phyloP scores from a whole-genome alignment of 2,113 vertebrate genomes.

The Oreochromis spilurus region DNA sequence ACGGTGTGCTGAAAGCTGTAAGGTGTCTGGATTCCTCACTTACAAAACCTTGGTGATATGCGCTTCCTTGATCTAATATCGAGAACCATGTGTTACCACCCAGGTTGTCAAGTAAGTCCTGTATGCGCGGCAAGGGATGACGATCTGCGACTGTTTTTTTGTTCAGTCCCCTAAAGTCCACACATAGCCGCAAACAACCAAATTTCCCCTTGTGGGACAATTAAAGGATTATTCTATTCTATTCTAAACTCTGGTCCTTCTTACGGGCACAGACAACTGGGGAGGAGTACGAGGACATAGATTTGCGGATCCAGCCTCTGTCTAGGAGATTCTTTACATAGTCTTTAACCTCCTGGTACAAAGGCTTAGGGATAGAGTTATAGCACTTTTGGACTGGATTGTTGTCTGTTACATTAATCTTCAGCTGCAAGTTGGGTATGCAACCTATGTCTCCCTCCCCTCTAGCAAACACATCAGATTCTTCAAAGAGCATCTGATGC shows the following conservation, averaged over 20 bases:
- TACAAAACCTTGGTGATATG: not conserved
- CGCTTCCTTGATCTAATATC: not conserved
- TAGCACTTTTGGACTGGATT: not conserved
- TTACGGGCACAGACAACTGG: not conserved
- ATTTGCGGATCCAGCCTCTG: not conserved
- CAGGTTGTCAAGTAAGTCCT: not conserved
- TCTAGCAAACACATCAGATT: not conserved
- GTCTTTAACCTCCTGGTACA: not conserved
- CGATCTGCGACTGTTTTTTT: fast-evolving
- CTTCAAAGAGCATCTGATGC: not conserved
- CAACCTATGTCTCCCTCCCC: not conserved
- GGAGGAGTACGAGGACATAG: not conserved
- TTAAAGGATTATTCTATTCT: no score
- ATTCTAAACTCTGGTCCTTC: not conserved
- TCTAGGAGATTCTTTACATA: not conserved
- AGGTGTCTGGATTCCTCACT: not conserved
- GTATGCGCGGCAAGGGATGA: not conserved
- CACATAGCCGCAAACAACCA: not conserved
- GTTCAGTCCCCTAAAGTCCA: not conserved
- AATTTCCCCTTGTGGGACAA: no score
- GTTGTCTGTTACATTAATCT: not conserved
- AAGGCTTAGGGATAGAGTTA: not conserved
- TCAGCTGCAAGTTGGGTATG: not conserved
- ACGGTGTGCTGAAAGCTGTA: fast-evolving
- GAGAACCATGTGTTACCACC: not conserved